A percentile compares a stretch with the other conserved stretches of the same genome.
Conservation (phyloP, 2,888 invertebrate species). For the Lacanobia oleracea region DNA sequence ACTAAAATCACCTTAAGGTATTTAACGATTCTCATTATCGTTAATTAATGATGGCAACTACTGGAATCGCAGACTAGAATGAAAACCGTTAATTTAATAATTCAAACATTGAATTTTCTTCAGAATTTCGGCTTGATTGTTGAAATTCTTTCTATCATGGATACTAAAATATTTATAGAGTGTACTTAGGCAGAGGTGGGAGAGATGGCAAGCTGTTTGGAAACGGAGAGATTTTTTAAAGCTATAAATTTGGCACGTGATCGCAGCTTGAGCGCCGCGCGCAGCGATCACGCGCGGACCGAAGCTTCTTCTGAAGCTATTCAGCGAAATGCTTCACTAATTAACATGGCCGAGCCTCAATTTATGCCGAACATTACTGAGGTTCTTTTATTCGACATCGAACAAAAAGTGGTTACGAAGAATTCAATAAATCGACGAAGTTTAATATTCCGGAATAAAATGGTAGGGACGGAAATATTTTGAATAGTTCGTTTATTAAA, state of each 20-base stretch:
- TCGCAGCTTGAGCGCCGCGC: conserved; percentile 48
- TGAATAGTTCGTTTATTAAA: conserved; percentile 49
- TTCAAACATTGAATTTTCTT: conserved; percentile 32
- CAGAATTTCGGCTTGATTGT: conserved; percentile 15
- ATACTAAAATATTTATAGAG: conserved; percentile 49
- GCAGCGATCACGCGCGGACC: conserved; percentile 57
- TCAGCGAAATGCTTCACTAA: conserved; percentile 71
- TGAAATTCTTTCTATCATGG: conserved; percentile 34
- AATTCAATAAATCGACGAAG: conserved; percentile 48
- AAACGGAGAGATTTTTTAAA: conserved; percentile 66
- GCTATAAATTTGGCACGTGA: conserved; percentile 79
- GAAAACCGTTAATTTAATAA: conserved; percentile 33
- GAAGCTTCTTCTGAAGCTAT: conserved; percentile 63
- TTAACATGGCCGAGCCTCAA: conserved; percentile 69
- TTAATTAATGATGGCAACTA: conserved; percentile 28
- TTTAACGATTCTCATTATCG: conserved; percentile 20
- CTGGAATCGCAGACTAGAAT: conserved; percentile 15
- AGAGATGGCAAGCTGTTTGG: conserved; percentile 48
- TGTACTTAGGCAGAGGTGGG: conserved; percentile 39
- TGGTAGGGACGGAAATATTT: conserved; percentile 30
- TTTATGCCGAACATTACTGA: conserved; percentile 66
- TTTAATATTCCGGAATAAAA: conserved; percentile 42
- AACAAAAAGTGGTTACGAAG: conserved; percentile 51
- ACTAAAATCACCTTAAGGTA: conserved; percentile 4
- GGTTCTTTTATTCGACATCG: conserved; percentile 65